phyloP scores from a whole-genome alignment of 2,113 vertebrate genomes.

The Percopsis transmontana region DNA sequence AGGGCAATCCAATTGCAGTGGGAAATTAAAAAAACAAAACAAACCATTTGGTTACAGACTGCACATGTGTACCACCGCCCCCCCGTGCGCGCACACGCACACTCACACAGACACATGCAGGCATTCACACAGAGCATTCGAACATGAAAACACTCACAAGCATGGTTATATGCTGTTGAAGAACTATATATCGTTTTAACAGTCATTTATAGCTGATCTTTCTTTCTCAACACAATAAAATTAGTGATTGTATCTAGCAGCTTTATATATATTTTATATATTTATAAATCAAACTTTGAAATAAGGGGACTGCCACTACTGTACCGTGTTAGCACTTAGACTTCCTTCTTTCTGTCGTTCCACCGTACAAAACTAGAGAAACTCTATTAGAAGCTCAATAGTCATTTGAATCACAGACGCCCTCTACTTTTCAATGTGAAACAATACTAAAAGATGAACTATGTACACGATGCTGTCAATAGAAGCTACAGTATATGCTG shows the following conservation, averaged over 20 bases:
- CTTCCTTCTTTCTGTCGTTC: constrained; percentile 69
- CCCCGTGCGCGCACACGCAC: constrained; percentile 15
- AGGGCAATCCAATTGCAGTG: constrained; percentile 73
- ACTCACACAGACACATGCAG: constrained; percentile 17
- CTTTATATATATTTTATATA: constrained; percentile 67
- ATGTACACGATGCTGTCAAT: constrained; percentile 92
- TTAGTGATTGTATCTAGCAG: constrained; percentile 88
- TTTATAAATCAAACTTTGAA: constrained; percentile 63
- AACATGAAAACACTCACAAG: constrained; percentile 46
- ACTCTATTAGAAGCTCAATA: constrained; percentile 87
- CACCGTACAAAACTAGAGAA: constrained; percentile 93
- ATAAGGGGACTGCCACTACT: constrained; percentile 77
- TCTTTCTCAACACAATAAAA: constrained; percentile 77
- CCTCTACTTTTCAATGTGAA: constrained; percentile 98
- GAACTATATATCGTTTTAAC: constrained; percentile 84
- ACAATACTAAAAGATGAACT: constrained; percentile 96
- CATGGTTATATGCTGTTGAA: constrained; percentile 70
- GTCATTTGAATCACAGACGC: constrained; percentile 82
- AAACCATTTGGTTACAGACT: constrained; percentile 55
- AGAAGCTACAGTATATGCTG: constrained; percentile 79
- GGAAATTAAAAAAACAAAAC: constrained; percentile 61
- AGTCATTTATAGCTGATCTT: constrained; percentile 80
- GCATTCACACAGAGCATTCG: constrained; percentile 37
- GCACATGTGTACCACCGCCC: constrained; percentile 18
- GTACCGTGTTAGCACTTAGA: constrained; percentile 71